phyloP scores from a whole-genome alignment of 2,113 vertebrate genomes.

The Heteronetta atricapilla region DNA sequence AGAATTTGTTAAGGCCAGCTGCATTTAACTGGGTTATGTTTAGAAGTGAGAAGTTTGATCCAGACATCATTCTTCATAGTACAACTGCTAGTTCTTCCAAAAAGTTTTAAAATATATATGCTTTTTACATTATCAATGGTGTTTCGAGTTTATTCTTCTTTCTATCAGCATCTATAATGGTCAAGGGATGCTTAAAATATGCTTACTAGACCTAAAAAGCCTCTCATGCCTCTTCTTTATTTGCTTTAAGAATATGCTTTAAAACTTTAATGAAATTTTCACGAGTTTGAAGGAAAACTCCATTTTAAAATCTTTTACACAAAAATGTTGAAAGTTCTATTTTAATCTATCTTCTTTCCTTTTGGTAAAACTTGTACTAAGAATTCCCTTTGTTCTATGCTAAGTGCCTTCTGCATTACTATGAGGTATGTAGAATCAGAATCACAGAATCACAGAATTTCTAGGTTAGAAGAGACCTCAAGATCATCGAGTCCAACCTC shows the following conservation, averaged over 20 bases:
- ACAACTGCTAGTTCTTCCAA: not conserved
- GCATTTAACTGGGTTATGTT: conserved; percentile 12
- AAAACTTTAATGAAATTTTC: not conserved
- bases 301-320: not conserved
- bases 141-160: not conserved
- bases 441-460: too few species aligned
- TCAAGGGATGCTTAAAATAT: not conserved
- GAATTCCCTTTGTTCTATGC: conserved; percentile 14
- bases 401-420: not conserved
- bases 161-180: not conserved
- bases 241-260: not conserved
- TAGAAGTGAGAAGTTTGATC: conserved; percentile 17
- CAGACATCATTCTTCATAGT: not conserved
- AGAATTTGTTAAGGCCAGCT: conserved; percentile 18
- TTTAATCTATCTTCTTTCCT: not conserved
- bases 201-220: not conserved
- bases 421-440: not conserved
- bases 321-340: not conserved
- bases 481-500: too few species aligned
- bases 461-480: too few species aligned
- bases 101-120: not conserved
- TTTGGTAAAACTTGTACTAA: not conserved
- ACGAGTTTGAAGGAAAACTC: not conserved
- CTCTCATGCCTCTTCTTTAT: not conserved
- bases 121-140: not conserved